phyloP scores from a whole-genome alignment of 2,888 invertebrate species.

The Ptilodon capucinus region DNA sequence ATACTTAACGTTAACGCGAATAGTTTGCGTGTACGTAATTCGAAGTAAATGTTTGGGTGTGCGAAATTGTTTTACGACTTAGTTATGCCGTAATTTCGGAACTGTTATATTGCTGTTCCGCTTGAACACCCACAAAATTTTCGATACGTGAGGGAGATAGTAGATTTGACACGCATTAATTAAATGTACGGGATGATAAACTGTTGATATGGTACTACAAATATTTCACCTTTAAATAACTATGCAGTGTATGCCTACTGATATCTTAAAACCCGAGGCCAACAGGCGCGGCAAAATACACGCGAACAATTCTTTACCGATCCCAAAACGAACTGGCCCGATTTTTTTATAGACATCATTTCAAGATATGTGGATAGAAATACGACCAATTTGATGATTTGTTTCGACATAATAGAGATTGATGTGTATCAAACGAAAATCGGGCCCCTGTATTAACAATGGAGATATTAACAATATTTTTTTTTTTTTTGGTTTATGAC shows the following conservation, averaged over 20 bases:
- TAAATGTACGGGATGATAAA: background rate
- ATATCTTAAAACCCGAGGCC: too few species aligned
- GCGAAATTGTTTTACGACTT: slow-evolving; percentile 34
- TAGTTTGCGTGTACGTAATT: slow-evolving; percentile 35
- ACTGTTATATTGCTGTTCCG: slow-evolving; percentile 13
- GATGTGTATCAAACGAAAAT: too few species aligned
- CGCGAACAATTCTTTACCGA: too few species aligned
- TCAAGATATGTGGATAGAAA: too few species aligned
- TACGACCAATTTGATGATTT: too few species aligned
- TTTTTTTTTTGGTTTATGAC: too few species aligned
- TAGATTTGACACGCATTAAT: background rate
- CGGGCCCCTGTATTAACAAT: too few species aligned
- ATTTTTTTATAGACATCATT: too few species aligned
- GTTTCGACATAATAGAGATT: too few species aligned
- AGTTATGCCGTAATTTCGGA: slow-evolving; percentile 27
- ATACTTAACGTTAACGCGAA: slow-evolving; percentile 34
- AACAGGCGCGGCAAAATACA: too few species aligned
- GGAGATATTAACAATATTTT: too few species aligned
- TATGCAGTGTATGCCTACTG: background rate
- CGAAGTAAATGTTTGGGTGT: slow-evolving; percentile 33
- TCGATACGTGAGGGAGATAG: background rate
- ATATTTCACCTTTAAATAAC: background rate
- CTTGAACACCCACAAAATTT: background rate
- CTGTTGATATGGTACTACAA: background rate
- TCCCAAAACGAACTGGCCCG: too few species aligned